Percentiles rank a stretch among this genome's conserved stretches.
Evolutionary conservation across 2,797 vertebrate genomes (phyloP).

Genomic region (Geotrypetes seraphini): DNA sequence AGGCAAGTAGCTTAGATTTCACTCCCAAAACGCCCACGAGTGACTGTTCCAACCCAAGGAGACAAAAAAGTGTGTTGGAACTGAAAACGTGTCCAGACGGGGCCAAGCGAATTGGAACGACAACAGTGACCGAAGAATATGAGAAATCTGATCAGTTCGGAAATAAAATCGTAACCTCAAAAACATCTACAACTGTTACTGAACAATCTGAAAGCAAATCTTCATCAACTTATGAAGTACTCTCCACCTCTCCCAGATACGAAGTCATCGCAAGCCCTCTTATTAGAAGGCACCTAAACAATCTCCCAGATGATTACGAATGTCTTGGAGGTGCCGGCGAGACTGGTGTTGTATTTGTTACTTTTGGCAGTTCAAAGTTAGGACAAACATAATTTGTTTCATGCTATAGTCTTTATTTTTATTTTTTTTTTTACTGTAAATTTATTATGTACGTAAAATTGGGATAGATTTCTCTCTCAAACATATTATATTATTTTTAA

Average conservation of each 20-base stretch:
- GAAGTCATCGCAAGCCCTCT: conserved; percentile 52
- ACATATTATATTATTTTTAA: neutral
- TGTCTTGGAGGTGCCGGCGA: conserved; percentile 38
- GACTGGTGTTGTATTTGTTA: conserved; percentile 33
- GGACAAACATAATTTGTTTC: conserved; percentile 39
- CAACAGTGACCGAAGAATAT: conserved; percentile 61
- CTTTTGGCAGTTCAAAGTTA: conserved; percentile 38
- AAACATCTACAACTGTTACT: conserved; percentile 60
- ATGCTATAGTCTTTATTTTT: conserved; percentile 8
- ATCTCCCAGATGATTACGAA: conserved; percentile 29
- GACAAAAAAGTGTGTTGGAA: conserved; percentile 64
- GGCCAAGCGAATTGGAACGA: conserved; percentile 49
- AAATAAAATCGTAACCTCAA: conserved; percentile 62
- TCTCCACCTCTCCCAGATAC: conserved; percentile 36
- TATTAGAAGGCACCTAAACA: conserved; percentile 44
- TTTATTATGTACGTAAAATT: neutral
- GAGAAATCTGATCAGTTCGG: conserved; percentile 63
- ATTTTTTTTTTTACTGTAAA: too few relatives aligned
- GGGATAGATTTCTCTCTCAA: rapidly evolving
- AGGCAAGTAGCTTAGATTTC: conserved; percentile 18
- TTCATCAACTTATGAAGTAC: conserved; percentile 25
- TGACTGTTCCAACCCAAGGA: conserved; percentile 23
- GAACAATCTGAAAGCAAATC: conserved; percentile 57
- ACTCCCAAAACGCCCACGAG: conserved; percentile 6
- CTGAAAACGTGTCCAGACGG: conserved; percentile 52